Conservation (phyloP, 1,140 invertebrate genomes). For the Calliphora vicina region DNA sequence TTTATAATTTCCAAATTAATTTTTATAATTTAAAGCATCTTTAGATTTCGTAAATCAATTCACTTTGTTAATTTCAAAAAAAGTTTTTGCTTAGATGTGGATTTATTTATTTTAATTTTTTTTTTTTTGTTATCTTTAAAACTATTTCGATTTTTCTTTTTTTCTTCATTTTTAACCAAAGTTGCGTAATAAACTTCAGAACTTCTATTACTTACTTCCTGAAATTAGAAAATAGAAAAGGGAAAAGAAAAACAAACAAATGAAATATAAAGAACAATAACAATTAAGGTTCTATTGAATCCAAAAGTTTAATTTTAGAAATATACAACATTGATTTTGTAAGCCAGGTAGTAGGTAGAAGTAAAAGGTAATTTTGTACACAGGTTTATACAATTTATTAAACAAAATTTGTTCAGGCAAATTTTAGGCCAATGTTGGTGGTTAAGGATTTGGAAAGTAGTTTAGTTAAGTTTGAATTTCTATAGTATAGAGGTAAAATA, state of each 20-base stretch:
- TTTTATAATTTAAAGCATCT: not conserved
- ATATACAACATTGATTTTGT: not conserved
- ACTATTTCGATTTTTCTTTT: not conserved
- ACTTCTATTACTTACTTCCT: slow-evolving; percentile 67
- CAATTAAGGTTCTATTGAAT: not conserved
- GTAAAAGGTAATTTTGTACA: slow-evolving; percentile 2
- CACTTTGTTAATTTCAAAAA: not conserved
- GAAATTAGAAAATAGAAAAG: slow-evolving; percentile 63
- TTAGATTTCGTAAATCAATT: not conserved
- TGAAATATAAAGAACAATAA: slow-evolving; percentile 18
- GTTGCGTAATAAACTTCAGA: slow-evolving; percentile 24
- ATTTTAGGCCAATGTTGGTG: not conserved
- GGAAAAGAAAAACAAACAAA: slow-evolving; percentile 39
- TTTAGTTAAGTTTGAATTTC: not conserved
- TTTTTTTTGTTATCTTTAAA: no score
- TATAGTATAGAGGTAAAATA: no score
- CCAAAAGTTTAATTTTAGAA: slow-evolving; percentile 7
- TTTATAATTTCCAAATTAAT: not conserved
- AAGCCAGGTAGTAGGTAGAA: not conserved
- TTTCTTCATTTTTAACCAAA: not conserved
- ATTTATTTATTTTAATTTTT: not conserved
- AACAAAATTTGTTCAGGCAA: not conserved
- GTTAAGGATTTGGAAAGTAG: not conserved
- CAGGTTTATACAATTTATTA: not conserved
- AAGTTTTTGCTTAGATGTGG: slow-evolving; percentile 31